Base-by-base conservation (phyloP, 2,797 vertebrate species). In the Tenualosa ilisha region DNA sequence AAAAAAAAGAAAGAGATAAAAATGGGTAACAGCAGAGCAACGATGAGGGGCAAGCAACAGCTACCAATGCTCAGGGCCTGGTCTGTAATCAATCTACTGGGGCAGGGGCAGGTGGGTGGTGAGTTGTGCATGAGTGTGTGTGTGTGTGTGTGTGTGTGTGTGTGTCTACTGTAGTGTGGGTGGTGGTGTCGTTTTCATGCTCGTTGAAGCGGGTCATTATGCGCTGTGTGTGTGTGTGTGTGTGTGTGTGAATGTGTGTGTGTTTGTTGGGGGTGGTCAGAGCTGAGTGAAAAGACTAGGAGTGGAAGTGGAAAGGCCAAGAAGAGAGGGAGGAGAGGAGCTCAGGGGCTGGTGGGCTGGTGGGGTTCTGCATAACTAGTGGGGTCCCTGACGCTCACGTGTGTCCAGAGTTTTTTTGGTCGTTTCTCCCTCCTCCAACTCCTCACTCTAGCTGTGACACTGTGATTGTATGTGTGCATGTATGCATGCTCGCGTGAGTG, bases 141-240 rank as follows among this genome's bases (percentile, higher is more conserved):
- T 72, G 65, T 72, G 65, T 37, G 65, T 72, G 26, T 12, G 63
- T 68, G 61, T 26, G 61, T 63, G 61, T 26, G 61, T 22, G 61
- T 26, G 61, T 63, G 61, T n/a, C n/a, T 65, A n/a, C 49, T 46
- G 2, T 49, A 49, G 22, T 68, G 31, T 37, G 65, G 24, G 37
- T 43, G 68, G 37, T 68, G 93, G 92, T 88, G 88, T 90, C 93
- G 91, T 91, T 94, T 94, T 93, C 93, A 93, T 24, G 94, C 93
- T 94, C 92, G 91, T 92, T 90, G 91, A 89, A 94, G 93, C 94
- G 90, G 91, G 91, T 92, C 93, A 94, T 95, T 94, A 94, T 94
- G 91, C 93, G 91, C 17, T 56, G 17, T 20, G 20, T 20, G 54
- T 6, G 22, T 8, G 22, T 7, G 59, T 31, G 24, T n/a, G 61